Percentiles rank a stretch among this genome's conserved stretches.
Evolutionary conservation across 2,888 invertebrate genomes (phyloP).

Genomic region (Abrostola tripartita): DNA sequence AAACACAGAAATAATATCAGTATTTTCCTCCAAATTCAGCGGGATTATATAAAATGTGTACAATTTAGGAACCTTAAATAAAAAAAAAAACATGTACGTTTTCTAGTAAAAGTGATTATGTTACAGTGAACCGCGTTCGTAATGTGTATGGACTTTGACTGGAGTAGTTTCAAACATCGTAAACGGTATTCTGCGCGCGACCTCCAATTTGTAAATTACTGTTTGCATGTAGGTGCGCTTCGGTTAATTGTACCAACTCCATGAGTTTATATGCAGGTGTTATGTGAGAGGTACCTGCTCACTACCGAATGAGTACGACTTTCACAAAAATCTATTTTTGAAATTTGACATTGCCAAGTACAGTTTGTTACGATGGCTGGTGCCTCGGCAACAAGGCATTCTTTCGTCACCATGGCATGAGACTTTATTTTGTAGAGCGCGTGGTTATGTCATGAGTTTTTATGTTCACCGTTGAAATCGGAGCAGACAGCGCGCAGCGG

Average conservation of each 20-base stretch:
- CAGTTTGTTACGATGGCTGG: constrained; percentile 7
- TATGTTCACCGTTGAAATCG: neutral
- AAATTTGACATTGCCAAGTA: constrained; percentile 27
- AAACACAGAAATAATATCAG: constrained; percentile 14
- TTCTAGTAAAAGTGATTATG: constrained; percentile 2
- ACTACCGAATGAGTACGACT: constrained; percentile 21
- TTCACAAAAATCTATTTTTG: constrained; percentile 43
- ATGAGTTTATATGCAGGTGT: constrained; percentile 21
- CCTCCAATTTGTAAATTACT: constrained; percentile 41
- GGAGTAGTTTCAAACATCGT: constrained; percentile 65
- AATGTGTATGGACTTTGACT: constrained; percentile 29
- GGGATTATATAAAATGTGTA: neutral
- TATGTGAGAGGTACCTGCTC: constrained; percentile 28
- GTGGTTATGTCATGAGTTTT: neutral
- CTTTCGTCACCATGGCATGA: neutral
- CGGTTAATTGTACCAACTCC: constrained; percentile 36
- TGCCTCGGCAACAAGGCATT: neutral
- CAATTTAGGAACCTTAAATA: neutral
- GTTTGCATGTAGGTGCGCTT: constrained; percentile 21
- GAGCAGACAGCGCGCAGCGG: neutral
- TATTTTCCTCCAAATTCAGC: neutral
- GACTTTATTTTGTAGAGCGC: neutral
- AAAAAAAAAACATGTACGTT: constrained; percentile 4
- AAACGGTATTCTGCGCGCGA: constrained; percentile 59
- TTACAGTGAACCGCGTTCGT: constrained; percentile 13